Evolutionary conservation across 1,140 invertebrate genomes (phyloP), one percentile per base, ranked within the genome.

Genomic region (Megathymus violae): DNA sequence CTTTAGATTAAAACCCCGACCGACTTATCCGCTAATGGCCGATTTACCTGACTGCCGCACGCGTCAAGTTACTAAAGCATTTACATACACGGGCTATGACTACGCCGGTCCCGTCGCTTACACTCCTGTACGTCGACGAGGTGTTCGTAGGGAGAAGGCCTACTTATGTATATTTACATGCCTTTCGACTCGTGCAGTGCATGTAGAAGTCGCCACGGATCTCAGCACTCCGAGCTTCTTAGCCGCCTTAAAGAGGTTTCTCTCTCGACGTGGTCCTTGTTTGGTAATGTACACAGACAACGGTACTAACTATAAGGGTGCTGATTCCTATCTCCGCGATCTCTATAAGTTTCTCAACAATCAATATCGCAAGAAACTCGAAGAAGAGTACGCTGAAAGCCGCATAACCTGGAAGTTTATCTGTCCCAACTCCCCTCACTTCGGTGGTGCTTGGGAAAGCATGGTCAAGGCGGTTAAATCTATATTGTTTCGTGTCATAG

Each of bases 241-340:
- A 15, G 17, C 52, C 11, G 52, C 38, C 9, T 43, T 44, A 56
- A 56, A 56, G 5, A 68, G 83, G 10, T 90, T 91, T 65, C 59
- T 77, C 6, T 25, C 71, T 1, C 22, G 78, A 16, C 52, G 86
- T 46, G 83, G 83, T 14, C 69, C 69, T 13, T 63, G 73, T 7
- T 15, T 14, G 0, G 48, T 59, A 16, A 56, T 56, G 52, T 27
- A 56, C 9, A 11, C 52, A 25, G 52, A 56, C 38, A 56, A 56
- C 17, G 52, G 38, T 15, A 56, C 38, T 5, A 56, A 56, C 6
- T 56, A 16, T 43, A 43, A 71, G 7, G 70, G 67, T 4, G 52
- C 67, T 10, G 59, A 69, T 47, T 31, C 40, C n/a, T 43, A 63
- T 15, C 48, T 75, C 1, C 41, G 62, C 16, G 59, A 67, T 22